Conservation (phyloP, 2,888 invertebrate genomes). For the Venustoraphidia nigricollis region DNA sequence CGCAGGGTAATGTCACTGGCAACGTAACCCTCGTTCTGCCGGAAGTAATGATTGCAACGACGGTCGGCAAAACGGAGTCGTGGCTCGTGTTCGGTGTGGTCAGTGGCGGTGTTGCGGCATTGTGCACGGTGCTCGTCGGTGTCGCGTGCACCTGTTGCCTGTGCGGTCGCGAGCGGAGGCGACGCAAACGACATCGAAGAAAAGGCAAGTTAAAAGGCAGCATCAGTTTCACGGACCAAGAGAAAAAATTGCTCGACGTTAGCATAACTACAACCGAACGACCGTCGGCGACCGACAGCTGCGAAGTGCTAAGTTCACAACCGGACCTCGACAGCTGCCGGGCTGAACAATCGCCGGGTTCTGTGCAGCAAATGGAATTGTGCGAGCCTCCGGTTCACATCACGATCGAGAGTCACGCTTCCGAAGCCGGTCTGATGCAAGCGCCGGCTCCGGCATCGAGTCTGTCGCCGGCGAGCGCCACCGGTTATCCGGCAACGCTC, state of each 20-base stretch:
- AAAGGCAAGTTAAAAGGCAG: slow-evolving; percentile 61
- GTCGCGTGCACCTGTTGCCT: slow-evolving; percentile 37
- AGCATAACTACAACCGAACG: slow-evolving; percentile 57
- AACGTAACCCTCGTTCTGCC: slow-evolving; percentile 50
- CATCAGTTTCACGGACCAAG: slow-evolving; percentile 75
- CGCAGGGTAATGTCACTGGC: slow-evolving; percentile 39
- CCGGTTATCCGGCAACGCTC: slow-evolving; percentile 28
- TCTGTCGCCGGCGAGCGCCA: slow-evolving; percentile 16
- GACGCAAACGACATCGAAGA: slow-evolving; percentile 33
- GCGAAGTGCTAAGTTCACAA: slow-evolving; percentile 48
- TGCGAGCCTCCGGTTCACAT: slow-evolving; percentile 28
- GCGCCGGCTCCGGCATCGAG: slow-evolving; percentile 14
- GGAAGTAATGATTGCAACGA: slow-evolving; percentile 59
- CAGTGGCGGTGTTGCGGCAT: slow-evolving; percentile 48
- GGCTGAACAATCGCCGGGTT: slow-evolving; percentile 6
- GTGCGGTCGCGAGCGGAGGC: slow-evolving; percentile 31
- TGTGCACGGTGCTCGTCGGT: slow-evolving; percentile 34
- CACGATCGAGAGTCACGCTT: slow-evolving; percentile 32
- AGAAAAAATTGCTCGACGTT: slow-evolving; percentile 70
- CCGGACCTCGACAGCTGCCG: slow-evolving; percentile 21
- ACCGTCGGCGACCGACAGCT: slow-evolving; percentile 40
- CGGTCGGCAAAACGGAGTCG: slow-evolving; percentile 54
- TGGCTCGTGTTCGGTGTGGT: slow-evolving; percentile 58
- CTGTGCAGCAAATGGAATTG: slow-evolving; percentile 17
- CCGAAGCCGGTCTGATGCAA: slow-evolving; percentile 10